A percentile compares a stretch with the other conserved stretches of the same genome.
Evolutionary conservation across 1,140 invertebrate species (phyloP).

Genomic region (Stegodyphus mimosarum): DNA sequence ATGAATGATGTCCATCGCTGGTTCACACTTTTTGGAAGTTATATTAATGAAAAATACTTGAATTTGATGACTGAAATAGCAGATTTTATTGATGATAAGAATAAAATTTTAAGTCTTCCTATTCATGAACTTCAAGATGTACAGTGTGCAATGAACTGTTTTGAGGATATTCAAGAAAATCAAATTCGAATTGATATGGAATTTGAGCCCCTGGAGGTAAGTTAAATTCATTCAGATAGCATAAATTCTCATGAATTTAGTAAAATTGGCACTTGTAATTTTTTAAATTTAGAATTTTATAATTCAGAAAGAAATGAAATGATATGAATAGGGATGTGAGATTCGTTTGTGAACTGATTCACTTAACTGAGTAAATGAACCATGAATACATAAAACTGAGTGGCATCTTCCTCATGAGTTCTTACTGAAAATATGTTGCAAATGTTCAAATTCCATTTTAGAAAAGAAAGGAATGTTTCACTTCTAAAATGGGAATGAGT

Average conservation of each 20-base stretch:
- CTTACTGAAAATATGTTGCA: no score
- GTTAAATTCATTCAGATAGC: not conserved
- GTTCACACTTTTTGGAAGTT: slow-evolving; percentile 33
- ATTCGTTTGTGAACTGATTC: no score
- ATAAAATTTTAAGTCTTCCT: slow-evolving; percentile 24
- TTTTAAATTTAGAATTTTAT: not conserved
- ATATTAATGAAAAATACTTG: slow-evolving; percentile 34
- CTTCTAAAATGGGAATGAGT: no score
- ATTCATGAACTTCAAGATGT: slow-evolving; percentile 46
- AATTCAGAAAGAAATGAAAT: not conserved
- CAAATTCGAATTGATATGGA: slow-evolving; percentile 80
- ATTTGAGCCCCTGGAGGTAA: slow-evolving; percentile 77
- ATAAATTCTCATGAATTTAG: not conserved
- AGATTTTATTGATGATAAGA: slow-evolving; percentile 43
- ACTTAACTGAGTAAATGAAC: no score
- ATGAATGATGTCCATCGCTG: slow-evolving; percentile 15
- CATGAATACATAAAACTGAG: no score
- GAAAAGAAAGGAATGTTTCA: no score
- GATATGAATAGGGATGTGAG: not conserved
- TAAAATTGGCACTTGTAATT: not conserved
- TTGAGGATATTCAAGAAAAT: slow-evolving; percentile 77
- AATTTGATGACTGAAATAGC: slow-evolving; percentile 28
- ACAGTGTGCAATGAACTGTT: slow-evolving; percentile 76
- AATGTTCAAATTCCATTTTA: no score
- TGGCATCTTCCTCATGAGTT: no score